Evolutionary conservation across 1,140 invertebrate genomes (phyloP).

Genomic region (Aphelenchoides besseyi): DNA sequence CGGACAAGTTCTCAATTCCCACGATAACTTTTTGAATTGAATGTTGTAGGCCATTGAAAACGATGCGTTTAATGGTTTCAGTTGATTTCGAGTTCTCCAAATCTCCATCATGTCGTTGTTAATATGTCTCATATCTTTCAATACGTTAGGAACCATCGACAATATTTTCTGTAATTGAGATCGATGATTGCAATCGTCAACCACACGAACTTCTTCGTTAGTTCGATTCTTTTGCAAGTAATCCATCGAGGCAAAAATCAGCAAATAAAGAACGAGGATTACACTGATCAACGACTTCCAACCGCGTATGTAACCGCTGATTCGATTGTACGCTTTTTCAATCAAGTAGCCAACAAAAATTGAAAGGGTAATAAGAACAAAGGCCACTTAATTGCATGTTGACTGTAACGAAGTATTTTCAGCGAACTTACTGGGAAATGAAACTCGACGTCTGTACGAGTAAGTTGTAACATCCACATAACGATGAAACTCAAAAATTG

Average conservation of each 20-base stretch:
- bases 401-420: not conserved
- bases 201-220: not conserved
- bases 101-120: constrained; percentile 2
- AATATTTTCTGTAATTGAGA: not conserved
- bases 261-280: not conserved
- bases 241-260: constrained; percentile 3
- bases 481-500: not conserved
- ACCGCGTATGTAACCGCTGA: not conserved
- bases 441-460: not conserved
- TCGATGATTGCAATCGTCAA: not conserved
- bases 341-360: not conserved
- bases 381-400: not conserved
- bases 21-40: not conserved
- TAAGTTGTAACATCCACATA: not conserved
- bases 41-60: not conserved
- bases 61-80: not conserved
- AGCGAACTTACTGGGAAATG: not conserved
- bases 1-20: not conserved
- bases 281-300: not conserved
- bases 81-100: constrained; percentile 6
- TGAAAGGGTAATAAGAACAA: not conserved
- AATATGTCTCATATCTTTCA: not conserved
- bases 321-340: not conserved
- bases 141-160: not conserved
- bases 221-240: not conserved